Base-by-base conservation (phyloP, 2,113 vertebrate species). In the Phalacrocorax pelagicus region DNA sequence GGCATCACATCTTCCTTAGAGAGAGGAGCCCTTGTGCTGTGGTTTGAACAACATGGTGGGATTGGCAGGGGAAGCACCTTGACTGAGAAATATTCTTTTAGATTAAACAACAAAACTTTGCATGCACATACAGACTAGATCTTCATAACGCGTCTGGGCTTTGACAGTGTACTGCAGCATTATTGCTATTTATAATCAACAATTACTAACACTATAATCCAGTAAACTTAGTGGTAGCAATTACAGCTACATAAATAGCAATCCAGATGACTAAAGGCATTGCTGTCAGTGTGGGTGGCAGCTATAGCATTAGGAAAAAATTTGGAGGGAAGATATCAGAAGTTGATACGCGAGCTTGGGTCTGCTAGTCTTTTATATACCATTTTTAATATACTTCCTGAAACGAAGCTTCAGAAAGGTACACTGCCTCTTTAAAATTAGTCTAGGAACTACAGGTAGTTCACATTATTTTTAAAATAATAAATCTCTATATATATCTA, bases 181-280 rank as follows among this genome's bases (percentile, higher is more conserved):
- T 96, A 94, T 86, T 95, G 95, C 96, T 97, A 97, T 98, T 97
- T 96, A 97, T 97, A 97, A 96, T 96, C 92, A 63, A 96, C 93
- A 96, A 94, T 97, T 97, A 98, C 95, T 96, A 97, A 97, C 59
- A 47, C 93, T 95, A 93, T 96, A 97, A 97, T 95, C 97, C 85
- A 86, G 94, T 81, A 95, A 97, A 97, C 92, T 92, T 96, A 97
- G 97, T 94, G 96, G 91, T 96, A 94, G 94, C 94, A 98, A 97
- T 98, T 97, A 96, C 86, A 96, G 96, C 96, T 96, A 94, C 96
- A 96, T 97, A 97, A 97, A 97, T 95, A 97, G 97, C 98, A 97
- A 94, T 95, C 90, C 61, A 74, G 95, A 95, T 88, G 92, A 93
- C 96, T 97, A 73, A 92, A 95, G 65, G 79, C 87, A 52, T 90